These are phyloP conservation scores for Ricordea florida DNA, from an alignment of 92 coral and sea anemone species.

Conservation along the genomic window DNA sequence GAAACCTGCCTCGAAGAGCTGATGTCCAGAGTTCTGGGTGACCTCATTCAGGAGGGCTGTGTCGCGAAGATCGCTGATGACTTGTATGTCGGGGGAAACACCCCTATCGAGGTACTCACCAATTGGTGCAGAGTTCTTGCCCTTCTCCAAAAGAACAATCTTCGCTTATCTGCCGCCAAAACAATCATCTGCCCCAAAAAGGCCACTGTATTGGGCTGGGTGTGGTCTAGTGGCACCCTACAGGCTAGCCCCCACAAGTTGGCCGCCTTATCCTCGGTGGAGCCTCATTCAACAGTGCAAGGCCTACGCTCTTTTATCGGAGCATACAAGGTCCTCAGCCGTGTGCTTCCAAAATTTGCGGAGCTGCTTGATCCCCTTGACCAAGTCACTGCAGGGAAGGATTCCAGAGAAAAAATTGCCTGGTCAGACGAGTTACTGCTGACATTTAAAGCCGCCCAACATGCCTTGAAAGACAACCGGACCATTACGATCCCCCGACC, in stretches of 20 bases:
- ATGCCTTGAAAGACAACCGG: background rate
- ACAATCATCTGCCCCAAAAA: constrained; percentile 29
- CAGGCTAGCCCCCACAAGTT: too few species aligned
- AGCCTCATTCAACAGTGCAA: too few species aligned
- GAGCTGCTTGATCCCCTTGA: constrained; percentile 18
- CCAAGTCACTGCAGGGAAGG: constrained; percentile 5
- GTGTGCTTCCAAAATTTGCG: constrained; percentile 7
- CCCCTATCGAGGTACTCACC: constrained; percentile 6
- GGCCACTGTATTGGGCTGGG: constrained; percentile 41
- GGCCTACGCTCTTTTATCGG: too few species aligned
- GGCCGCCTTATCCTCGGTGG: too few species aligned
- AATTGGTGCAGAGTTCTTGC: constrained; percentile 19
- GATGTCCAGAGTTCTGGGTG: background rate
- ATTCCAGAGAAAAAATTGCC: background rate
- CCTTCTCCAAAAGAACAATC: constrained; percentile 17
- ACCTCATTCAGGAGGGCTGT: constrained; percentile 22
- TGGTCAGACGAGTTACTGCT: background rate
- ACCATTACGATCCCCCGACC: too few species aligned
- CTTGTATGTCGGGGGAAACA: constrained; percentile 30
- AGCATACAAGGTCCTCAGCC: constrained; percentile 13
- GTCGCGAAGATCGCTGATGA: constrained; percentile 24
- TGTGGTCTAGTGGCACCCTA: too few species aligned
- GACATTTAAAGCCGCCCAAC: background rate
- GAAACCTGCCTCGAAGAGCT: constrained; percentile 34
- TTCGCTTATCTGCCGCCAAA: constrained; percentile 30